phyloP scores from a whole-genome alignment of 1,140 invertebrate genomes.

The Anadara kagoshimensis region DNA sequence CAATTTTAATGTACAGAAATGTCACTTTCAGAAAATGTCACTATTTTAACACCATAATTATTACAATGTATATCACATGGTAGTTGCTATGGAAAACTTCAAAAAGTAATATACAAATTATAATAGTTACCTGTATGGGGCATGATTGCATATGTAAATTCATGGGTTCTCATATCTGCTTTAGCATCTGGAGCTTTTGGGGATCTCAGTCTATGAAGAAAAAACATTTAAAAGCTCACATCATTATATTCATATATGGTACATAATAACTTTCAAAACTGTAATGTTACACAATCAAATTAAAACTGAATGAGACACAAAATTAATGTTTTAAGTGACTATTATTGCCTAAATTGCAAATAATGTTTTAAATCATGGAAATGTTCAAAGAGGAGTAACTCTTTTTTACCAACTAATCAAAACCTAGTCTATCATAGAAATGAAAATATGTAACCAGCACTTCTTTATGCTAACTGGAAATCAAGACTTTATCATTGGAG shows the following conservation, averaged over 20 bases:
- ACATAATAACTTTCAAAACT: background rate
- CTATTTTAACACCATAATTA: too few relatives aligned
- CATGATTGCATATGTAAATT: constrained; percentile 76
- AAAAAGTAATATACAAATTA: background rate
- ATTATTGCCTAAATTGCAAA: background rate
- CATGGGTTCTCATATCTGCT: constrained; percentile 76
- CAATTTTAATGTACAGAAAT: too few relatives aligned
- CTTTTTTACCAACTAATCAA: background rate
- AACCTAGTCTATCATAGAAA: background rate
- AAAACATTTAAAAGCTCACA: constrained; percentile 1
- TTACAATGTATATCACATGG: too few relatives aligned
- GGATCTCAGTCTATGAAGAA: constrained; percentile 70
- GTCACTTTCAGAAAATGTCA: too few relatives aligned
- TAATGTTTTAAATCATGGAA: background rate
- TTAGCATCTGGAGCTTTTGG: constrained; percentile 76
- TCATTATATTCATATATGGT: too few relatives aligned
- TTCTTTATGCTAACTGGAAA: too few relatives aligned
- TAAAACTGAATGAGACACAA: background rate
- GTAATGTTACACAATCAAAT: background rate
- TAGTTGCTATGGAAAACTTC: background rate
- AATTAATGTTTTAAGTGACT: background rate
- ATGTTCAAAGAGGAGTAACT: background rate
- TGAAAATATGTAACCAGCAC: background rate
- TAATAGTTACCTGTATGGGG: constrained; percentile 73
- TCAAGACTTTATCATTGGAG: too few relatives aligned